Evolutionary conservation across 2,797 vertebrate genomes (phyloP), one percentile per base, ranked within the genome.

Genomic region (Esox masquinongy): DNA sequence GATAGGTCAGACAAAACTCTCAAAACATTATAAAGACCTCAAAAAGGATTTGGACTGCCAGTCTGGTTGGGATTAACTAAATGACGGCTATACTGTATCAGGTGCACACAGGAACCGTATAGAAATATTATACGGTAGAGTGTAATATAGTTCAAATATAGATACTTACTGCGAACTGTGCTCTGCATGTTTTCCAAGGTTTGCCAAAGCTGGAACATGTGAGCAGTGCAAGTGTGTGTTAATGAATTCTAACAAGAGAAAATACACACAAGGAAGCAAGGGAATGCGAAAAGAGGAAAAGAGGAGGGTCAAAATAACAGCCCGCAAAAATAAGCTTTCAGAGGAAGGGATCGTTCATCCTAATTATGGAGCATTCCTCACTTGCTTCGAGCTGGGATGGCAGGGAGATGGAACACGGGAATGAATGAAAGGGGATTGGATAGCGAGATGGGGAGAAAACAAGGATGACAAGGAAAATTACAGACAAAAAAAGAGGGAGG

Each of bases 351-450:
- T 87, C 83, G 80, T 88, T 92, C 84, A 80, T 89, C 90, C 87
- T 93, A 92, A 94, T 93, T 92, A 92, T 86, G 84, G 19, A 83
- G 77, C 84, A 85, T 85, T 90, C 78, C 84, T 61, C 22, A 61
- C 24, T 61, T 4, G 84, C 82, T 68, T 72, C 68, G 85, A 88
- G 83, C 83, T 56, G 80, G 22, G 19, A 70, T 64, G 85, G 76
- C 74, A 77, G 72, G 75, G 68, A 71, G 64, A 29, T 31, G 39
- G 56, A 67, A 47, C 26, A 47, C 24, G 36, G 15, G 50, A 66
- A 36, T 16, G 29, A 22, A n/a, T 39, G 15, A 29, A 64, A 66
- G 47, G 43, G 7, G 15, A 22, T 0, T 53, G 31, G 17, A 29
- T 24, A 36, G 64, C 43, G 16, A 22, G 31, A 74, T 43, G 68